Evolutionary conservation across 37 sponge, comb jelly and placozoan genomes (phyloP).

Genomic region (Halisarca cf. caerulea): DNA sequence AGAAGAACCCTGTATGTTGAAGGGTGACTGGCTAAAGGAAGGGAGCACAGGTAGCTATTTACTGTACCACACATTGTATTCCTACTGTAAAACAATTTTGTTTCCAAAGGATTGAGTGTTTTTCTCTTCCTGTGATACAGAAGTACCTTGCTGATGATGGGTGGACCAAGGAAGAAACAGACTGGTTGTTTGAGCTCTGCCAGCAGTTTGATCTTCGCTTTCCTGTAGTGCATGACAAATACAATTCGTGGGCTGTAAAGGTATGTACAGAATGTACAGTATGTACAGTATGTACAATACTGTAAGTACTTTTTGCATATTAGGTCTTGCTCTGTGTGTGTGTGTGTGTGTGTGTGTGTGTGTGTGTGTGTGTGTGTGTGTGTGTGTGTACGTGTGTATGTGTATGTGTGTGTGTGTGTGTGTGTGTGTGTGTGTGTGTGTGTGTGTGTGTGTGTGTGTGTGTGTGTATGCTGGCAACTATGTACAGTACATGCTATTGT

Average conservation of each 20-base stretch:
- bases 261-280: background rate
- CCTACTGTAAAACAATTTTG: too few relatives aligned
- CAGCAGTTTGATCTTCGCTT: conserved; percentile 80
- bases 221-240: conserved; percentile 71
- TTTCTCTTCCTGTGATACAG: too few relatives aligned
- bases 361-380: conserved; percentile 13
- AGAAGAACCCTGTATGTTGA: too few relatives aligned
- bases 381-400: conserved; percentile 29
- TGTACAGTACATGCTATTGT: too few relatives aligned
- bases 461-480: background rate
- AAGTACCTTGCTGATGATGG: conserved; percentile 37
- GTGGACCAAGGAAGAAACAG: conserved; percentile 89
- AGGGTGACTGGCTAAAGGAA: too few relatives aligned
- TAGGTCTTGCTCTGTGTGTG: too few relatives aligned
- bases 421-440: background rate
- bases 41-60: too few relatives aligned
- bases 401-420: background rate
- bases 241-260: conserved; percentile 36
- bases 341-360: conserved; percentile 33
- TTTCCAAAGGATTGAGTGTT: too few relatives aligned
- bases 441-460: background rate
- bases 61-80: too few relatives aligned
- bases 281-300: too few relatives aligned
- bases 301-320: too few relatives aligned
- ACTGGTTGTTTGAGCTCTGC: conserved; percentile 83